Percentiles rank a stretch among this genome's conserved stretches.
phyloP scores from a whole-genome alignment of 37 sponge, comb jelly and placozoan species.

The Halichondria panicea region DNA sequence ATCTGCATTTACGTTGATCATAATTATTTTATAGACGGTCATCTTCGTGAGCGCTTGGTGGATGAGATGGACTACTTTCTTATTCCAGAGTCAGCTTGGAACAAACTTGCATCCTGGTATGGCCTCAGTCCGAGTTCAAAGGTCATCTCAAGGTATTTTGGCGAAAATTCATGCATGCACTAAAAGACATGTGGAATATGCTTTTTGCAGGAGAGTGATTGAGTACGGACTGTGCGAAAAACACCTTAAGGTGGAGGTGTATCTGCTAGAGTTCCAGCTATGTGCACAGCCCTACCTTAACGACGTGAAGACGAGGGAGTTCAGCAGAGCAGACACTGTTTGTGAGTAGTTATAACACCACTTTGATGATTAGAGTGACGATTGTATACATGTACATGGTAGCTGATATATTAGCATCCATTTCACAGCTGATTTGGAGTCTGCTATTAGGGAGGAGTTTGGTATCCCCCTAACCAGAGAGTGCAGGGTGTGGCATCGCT shows the following conservation, averaged over 20 bases:
- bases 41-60: slow-evolving; percentile 72
- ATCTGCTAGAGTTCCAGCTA: slow-evolving; percentile 74
- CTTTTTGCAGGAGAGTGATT: slow-evolving; percentile 55
- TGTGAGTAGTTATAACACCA: slow-evolving; percentile 66
- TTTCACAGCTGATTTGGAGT: slow-evolving; percentile 48
- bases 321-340: slow-evolving; percentile 76
- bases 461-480: slow-evolving; percentile 36
- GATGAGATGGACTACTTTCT: slow-evolving; percentile 84
- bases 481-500: slow-evolving; percentile 82
- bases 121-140: slow-evolving; percentile 35
- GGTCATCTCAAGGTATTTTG: slow-evolving; percentile 40
- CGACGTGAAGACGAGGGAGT: slow-evolving; percentile 30
- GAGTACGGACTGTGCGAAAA: slow-evolving; percentile 79
- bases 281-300: slow-evolving; percentile 56
- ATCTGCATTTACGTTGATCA: no score
- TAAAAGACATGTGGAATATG: background rate
- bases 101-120: slow-evolving; percentile 71
- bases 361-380: no score
- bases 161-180: background rate
- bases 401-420: no score
- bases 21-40: no score
- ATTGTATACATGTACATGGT: no score
- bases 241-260: slow-evolving; percentile 91
- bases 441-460: slow-evolving; percentile 47
- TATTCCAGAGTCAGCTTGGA: slow-evolving; percentile 68